These are phyloP conservation scores for Galaxea fascicularis DNA, from an alignment of 92 coral and sea anemone species.

Conservation along the genomic window DNA sequence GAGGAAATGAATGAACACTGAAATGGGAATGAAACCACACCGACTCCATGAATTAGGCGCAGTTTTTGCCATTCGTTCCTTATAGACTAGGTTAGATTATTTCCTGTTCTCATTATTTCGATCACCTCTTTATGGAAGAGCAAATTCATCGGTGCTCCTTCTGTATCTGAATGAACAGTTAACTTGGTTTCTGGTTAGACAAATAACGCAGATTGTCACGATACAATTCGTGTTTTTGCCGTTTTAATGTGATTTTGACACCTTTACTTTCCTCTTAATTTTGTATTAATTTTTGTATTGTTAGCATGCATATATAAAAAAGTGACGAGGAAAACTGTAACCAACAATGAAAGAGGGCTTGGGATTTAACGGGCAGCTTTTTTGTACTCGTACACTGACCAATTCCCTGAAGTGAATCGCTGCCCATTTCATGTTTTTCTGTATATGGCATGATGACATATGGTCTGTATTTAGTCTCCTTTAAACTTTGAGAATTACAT, in stretches of 20 bases:
- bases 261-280: neutral
- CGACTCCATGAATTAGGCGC: neutral
- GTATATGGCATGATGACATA: conserved; percentile 3
- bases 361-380: conserved; percentile 1
- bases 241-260: neutral
- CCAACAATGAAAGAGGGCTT: neutral
- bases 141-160: neutral
- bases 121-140: conserved; percentile 4
- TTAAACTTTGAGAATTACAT: neutral
- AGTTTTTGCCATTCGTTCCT: neutral
- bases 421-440: conserved; percentile 2
- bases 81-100: neutral
- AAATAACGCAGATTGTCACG: neutral
- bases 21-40: no score
- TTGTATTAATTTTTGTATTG: neutral
- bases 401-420: neutral
- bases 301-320: neutral
- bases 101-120: neutral
- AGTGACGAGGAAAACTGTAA: neutral
- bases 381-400: neutral
- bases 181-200: neutral
- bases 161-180: neutral
- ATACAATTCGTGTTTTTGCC: neutral
- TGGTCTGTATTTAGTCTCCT: neutral
- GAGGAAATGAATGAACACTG: no score